These are phyloP conservation scores for Polyergus mexicanus DNA, from an alignment of 1,140 invertebrate species.

Conservation along the genomic window DNA sequence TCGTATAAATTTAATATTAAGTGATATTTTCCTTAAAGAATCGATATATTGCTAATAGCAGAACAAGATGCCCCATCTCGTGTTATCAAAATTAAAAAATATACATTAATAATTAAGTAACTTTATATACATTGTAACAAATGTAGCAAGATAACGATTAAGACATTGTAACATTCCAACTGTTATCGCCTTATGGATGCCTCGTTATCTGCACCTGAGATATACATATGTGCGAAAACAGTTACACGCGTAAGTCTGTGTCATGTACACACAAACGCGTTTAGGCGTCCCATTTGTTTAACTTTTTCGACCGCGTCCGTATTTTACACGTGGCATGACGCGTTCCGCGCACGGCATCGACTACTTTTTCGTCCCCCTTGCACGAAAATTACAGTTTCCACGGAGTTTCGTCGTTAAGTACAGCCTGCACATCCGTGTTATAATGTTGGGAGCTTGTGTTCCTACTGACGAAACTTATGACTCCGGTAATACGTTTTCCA, in stretches of 20 bases:
- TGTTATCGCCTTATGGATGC: neutral
- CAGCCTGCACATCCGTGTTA: conserved; percentile 85
- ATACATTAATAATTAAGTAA: conserved; percentile 17
- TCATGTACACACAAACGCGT: conserved; percentile 10
- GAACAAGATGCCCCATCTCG: neutral
- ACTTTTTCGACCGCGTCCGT: conserved; percentile 64
- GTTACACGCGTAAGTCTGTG: conserved; percentile 38
- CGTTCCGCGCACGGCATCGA: conserved; percentile 41
- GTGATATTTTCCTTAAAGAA: neutral
- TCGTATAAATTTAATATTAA: conserved; percentile 27
- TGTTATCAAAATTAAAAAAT: conserved; percentile 2
- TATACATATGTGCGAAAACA: neutral
- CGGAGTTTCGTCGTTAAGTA: conserved; percentile 85
- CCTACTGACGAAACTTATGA: conserved; percentile 80
- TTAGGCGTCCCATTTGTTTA: conserved; percentile 68
- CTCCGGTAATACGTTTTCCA: conserved; percentile 83
- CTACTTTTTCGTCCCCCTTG: conserved; percentile 64
- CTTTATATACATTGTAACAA: neutral
- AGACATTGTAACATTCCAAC: neutral
- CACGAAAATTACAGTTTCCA: conserved; percentile 84
- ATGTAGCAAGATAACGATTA: neutral
- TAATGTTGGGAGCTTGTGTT: conserved; percentile 77
- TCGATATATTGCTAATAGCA: conserved; percentile 16
- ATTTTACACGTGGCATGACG: conserved; percentile 62
- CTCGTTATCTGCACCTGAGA: neutral